A percentile compares a stretch with the other conserved stretches of the same genome.
Conservation (phyloP, 2,113 vertebrate genomes). For the Gopherus evgoodei region DNA sequence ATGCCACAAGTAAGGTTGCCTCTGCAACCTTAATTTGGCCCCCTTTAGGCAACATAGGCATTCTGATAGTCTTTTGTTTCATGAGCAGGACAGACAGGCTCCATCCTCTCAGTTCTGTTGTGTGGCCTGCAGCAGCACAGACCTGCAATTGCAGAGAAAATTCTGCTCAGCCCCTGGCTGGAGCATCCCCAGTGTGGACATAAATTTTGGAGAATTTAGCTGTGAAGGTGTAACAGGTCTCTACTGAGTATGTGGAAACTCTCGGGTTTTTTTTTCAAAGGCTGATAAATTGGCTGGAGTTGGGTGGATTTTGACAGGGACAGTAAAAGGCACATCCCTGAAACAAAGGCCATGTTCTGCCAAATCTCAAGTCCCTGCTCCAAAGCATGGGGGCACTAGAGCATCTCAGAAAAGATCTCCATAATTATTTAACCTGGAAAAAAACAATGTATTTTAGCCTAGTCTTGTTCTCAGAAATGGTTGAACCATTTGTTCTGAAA, state of each 20-base stretch:
- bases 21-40: too few relatives aligned
- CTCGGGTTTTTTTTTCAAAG: neutral
- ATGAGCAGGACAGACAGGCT: too few relatives aligned
- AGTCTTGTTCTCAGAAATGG: neutral
- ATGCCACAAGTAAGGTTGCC: too few relatives aligned
- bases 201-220: neutral
- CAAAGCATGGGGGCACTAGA: neutral
- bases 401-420: neutral
- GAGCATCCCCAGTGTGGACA: neutral
- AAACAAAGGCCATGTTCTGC: too few relatives aligned
- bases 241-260: neutral
- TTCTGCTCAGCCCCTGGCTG: neutral
- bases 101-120: neutral
- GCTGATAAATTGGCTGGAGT: neutral
- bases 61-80: too few relatives aligned
- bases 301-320: neutral
- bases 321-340: neutral
- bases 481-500: neutral
- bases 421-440: neutral
- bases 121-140: neutral
- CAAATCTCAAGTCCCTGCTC: neutral
- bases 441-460: neutral
- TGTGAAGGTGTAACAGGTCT: neutral
- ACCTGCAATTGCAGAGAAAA: neutral
- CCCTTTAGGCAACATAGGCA: too few relatives aligned